These are phyloP conservation scores for Oryzias melastigma DNA, from an alignment of 2,113 vertebrate species.

Conservation along the genomic window DNA sequence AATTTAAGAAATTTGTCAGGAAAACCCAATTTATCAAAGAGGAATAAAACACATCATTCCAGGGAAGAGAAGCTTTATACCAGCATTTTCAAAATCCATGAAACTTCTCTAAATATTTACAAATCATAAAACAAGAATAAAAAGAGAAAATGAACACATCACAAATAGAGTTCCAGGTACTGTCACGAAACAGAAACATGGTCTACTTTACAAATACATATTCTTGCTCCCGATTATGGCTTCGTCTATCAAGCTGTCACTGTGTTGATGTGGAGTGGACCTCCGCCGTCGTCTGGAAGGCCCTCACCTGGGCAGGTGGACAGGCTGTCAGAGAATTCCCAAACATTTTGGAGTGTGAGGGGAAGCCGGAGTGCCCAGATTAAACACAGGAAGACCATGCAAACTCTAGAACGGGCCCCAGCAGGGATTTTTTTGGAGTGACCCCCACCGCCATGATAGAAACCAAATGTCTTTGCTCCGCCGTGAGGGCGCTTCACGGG, in stretches of 20 bases:
- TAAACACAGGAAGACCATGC: too few species aligned
- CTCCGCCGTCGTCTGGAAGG: too few species aligned
- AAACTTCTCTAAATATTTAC: constrained; percentile 78
- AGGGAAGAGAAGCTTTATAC: constrained; percentile 78
- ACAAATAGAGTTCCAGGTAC: constrained; percentile 75
- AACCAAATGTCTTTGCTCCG: constrained; percentile 47
- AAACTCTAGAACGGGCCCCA: too few species aligned
- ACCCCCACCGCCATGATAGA: background rate
- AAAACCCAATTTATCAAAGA: background rate
- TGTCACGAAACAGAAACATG: constrained; percentile 66
- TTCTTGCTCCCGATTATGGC: constrained; percentile 74
- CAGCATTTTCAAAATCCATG: constrained; percentile 77
- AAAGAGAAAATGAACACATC: constrained; percentile 73
- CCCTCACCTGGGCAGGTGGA: too few species aligned
- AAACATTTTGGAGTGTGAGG: too few species aligned
- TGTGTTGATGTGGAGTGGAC: too few species aligned
- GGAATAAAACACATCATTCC: constrained; percentile 23
- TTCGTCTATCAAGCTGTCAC: constrained; percentile 29
- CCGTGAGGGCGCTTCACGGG: constrained; percentile 42
- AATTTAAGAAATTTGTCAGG: too few species aligned
- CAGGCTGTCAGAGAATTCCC: too few species aligned
- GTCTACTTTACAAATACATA: constrained; percentile 76
- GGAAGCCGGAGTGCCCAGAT: too few species aligned
- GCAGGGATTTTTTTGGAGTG: too few species aligned
- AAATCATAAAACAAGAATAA: constrained; percentile 77